phyloP scores from a whole-genome alignment of 2,888 invertebrate genomes.

The Chloroclystis v-ata region DNA sequence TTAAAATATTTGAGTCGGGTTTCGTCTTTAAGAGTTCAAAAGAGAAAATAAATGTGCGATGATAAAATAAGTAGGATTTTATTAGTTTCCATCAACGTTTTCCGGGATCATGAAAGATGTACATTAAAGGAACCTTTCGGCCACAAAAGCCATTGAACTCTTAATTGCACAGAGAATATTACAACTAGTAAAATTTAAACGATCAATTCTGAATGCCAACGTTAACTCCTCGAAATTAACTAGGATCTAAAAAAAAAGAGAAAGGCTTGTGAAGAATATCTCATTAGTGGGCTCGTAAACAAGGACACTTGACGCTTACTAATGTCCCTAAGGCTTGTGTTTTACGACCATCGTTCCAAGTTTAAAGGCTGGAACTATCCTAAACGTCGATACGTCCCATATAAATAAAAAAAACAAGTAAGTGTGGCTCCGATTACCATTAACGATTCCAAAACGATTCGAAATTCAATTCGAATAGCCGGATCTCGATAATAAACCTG shows the following conservation, averaged over 20 bases:
- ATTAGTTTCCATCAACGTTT: too few relatives aligned
- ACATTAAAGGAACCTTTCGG: too few relatives aligned
- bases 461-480: not conserved
- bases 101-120: too few relatives aligned
- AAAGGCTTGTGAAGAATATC: constrained; percentile 41
- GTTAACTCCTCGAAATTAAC: constrained; percentile 5
- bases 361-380: constrained; percentile 48
- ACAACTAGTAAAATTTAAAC: not conserved
- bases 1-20: too few relatives aligned
- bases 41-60: too few relatives aligned
- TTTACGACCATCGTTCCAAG: constrained; percentile 60
- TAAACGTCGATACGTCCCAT: constrained; percentile 41
- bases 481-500: not conserved
- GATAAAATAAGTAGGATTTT: too few relatives aligned
- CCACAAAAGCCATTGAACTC: constrained; percentile 18
- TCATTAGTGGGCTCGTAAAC: constrained; percentile 69
- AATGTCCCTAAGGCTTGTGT: constrained; percentile 60
- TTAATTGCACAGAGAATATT: not conserved
- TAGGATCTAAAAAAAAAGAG: constrained; percentile 14
- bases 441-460: constrained; percentile 31
- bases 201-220: not conserved
- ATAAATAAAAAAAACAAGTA: constrained; percentile 45
- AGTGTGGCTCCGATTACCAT: constrained; percentile 44
- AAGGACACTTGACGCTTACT: constrained; percentile 65
- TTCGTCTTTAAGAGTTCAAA: too few relatives aligned